phyloP scores from a whole-genome alignment of 2,888 invertebrate genomes.

The Diadegma fenestrale region DNA sequence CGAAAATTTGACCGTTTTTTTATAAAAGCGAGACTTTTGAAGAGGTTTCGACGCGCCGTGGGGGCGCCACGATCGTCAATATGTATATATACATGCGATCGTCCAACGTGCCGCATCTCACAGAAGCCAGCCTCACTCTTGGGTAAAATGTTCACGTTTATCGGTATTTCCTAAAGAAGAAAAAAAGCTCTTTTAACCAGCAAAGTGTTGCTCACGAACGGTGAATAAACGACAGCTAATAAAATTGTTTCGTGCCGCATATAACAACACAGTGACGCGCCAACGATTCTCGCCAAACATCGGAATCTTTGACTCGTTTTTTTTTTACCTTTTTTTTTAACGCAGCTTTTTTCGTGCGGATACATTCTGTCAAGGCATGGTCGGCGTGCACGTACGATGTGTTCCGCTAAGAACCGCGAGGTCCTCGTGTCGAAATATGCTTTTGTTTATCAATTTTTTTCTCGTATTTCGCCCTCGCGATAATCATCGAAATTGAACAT shows the following conservation, averaged over 20 bases:
- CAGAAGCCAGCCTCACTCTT: constrained; percentile 70
- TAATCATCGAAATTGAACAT: not conserved
- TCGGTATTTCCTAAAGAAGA: constrained; percentile 20
- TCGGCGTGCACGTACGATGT: constrained; percentile 69
- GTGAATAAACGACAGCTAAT: constrained; percentile 25
- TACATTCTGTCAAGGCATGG: constrained; percentile 77
- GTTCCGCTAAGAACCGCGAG: constrained; percentile 66
- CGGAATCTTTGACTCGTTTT: not conserved
- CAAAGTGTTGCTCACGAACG: not conserved
- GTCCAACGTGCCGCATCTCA: constrained; percentile 78
- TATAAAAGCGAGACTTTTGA: constrained; percentile 28
- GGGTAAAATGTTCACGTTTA: constrained; percentile 69
- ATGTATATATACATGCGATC: constrained; percentile 70
- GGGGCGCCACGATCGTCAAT: constrained; percentile 38
- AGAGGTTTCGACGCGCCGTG: constrained; percentile 41
- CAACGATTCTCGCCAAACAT: constrained; percentile 14
- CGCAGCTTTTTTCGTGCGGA: constrained; percentile 44
- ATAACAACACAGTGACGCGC: constrained; percentile 26
- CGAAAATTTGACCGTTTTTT: constrained; percentile 16
- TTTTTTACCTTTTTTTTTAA: constrained; percentile 16
- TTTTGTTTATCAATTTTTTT: constrained; percentile 10
- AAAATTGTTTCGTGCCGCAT: not conserved
- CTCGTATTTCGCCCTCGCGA: not conserved
- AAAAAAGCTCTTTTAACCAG: not conserved
- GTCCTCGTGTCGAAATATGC: constrained; percentile 44